A percentile compares a stretch with the other conserved stretches of the same genome.
These are phyloP conservation scores for Chaenodraco wilsoni DNA, from an alignment of 2,797 vertebrate species.

Conservation along the genomic window DNA sequence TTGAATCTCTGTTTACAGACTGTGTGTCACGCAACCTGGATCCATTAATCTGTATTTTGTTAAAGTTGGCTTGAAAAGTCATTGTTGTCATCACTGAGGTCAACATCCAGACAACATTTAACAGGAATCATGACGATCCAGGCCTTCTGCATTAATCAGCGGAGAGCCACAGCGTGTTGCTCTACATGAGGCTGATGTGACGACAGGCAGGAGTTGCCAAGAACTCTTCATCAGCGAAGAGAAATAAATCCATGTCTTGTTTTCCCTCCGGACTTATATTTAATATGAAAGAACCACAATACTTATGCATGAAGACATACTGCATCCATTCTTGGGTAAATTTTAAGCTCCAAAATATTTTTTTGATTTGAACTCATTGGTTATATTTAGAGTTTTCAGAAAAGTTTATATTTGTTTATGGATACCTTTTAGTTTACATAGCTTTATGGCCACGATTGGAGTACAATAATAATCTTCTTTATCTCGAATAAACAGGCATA, in stretches of 20 bases:
- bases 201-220: not conserved
- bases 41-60: constrained; percentile 1
- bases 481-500: not conserved
- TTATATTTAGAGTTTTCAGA: not conserved
- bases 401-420: not conserved
- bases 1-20: constrained; percentile 34
- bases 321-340: not conserved
- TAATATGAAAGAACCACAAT: not conserved
- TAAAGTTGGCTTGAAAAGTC: constrained; percentile 9
- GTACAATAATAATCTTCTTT: not conserved
- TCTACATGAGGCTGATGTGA: constrained; percentile 4
- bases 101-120: not conserved
- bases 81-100: constrained; percentile 9
- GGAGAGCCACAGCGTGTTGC: constrained; percentile 3
- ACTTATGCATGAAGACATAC: not conserved
- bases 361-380: not conserved
- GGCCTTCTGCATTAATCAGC: constrained; percentile 17
- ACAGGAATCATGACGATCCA: constrained; percentile 2
- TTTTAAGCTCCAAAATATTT: not conserved
- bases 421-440: not conserved
- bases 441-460: not conserved
- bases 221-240: constrained; percentile 9
- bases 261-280: not conserved
- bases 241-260: not conserved
- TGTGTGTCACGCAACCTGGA: not conserved